These are phyloP conservation scores for Anguilla pacifica DNA, from an alignment of 2,797 vertebrate genomes.

Conservation along the genomic window DNA sequence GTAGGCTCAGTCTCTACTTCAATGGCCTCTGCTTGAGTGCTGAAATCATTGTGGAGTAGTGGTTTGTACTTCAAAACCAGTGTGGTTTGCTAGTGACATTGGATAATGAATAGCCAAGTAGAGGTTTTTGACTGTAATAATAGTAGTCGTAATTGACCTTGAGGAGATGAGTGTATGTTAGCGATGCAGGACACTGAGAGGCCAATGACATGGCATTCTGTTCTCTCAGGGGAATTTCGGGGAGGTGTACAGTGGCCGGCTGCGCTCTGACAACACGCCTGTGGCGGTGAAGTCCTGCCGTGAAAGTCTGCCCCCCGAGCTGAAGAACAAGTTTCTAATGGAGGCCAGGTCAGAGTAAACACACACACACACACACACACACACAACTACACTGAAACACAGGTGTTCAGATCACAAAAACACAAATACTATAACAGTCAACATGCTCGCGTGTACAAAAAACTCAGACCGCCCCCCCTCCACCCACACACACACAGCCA, in stretches of 20 bases:
- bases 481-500: background rate
- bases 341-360: conserved; percentile 84
- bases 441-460: background rate
- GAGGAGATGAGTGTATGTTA: background rate
- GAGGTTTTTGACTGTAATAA: background rate
- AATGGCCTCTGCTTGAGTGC: background rate
- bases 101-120: conserved; percentile 1
- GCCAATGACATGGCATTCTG: background rate
- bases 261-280: conserved; percentile 81
- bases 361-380: conserved; percentile 1
- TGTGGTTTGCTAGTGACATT: background rate
- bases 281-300: conserved; percentile 93
- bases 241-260: conserved; percentile 87
- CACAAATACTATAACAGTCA: background rate
- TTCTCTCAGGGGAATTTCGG: conserved; percentile 91
- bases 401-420: background rate
- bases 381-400: background rate
- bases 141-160: background rate
- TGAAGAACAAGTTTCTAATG: conserved; percentile 94
- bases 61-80: background rate
- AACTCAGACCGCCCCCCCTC: background rate
- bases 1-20: conserved; percentile 66
- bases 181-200: background rate
- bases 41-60: background rate
- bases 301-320: conserved; percentile 84